phyloP scores from a whole-genome alignment of 2,888 invertebrate genomes.

The Drosophila mettleri region DNA sequence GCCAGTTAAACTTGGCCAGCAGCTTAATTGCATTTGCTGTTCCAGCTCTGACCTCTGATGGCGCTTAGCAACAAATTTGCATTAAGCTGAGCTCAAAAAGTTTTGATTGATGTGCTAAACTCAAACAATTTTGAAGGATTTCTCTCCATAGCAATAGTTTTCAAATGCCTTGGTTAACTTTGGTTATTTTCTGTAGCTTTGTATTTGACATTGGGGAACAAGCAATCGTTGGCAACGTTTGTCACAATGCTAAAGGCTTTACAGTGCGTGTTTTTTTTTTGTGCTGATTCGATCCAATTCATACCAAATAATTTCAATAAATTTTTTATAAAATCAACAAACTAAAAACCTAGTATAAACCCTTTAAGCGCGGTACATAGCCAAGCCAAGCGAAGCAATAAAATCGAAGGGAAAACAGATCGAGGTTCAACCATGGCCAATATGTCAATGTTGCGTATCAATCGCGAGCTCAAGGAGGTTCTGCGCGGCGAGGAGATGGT shows the following conservation, averaged over 20 bases:
- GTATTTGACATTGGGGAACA: not conserved
- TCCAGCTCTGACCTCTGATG: slow-evolving; percentile 1
- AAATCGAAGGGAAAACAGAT: too few species aligned
- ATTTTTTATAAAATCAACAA: not conserved
- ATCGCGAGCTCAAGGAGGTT: not conserved
- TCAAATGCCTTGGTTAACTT: too few species aligned
- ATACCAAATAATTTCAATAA: not conserved
- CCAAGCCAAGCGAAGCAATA: not conserved
- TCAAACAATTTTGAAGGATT: not conserved
- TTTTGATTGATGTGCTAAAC: not conserved
- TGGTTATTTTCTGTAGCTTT: too few species aligned
- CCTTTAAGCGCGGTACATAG: not conserved
- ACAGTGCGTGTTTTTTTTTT: not conserved
- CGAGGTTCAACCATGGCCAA: not conserved
- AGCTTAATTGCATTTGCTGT: slow-evolving; percentile 4
- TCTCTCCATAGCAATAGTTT: not conserved
- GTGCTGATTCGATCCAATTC: not conserved
- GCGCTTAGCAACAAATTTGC: not conserved
- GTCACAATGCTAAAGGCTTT: not conserved
- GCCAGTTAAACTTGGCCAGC: slow-evolving; percentile 86
- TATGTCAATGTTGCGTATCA: not conserved
- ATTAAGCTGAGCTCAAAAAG: not conserved
- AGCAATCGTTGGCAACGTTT: not conserved
- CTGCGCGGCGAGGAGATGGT: not conserved
- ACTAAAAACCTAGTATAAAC: not conserved